Base-by-base conservation (phyloP, 2,797 vertebrate species). In the Amphiprion clarkii region DNA sequence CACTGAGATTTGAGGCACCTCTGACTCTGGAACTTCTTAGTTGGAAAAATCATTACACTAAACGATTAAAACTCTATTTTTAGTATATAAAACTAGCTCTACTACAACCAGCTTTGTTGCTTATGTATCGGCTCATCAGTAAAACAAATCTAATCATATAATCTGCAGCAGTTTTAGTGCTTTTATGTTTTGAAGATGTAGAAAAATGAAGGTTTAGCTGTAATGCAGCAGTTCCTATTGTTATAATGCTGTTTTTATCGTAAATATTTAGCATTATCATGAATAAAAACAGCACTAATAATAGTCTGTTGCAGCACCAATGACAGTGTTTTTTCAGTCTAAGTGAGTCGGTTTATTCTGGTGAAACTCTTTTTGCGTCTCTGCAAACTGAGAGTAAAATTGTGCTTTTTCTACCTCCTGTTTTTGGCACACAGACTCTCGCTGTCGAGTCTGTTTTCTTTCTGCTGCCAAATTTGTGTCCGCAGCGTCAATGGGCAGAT, bases 401-500 rank as follows among this genome's bases (percentile, higher is more conserved):
- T 27, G 12, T 12, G 62, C 29, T 12, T 17, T 53, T 39, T 44
- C 65, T 23, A 3, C 9, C 11, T 57, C 13, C 40, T 42, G 11
- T 61, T 67, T 25, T 27, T 61, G 74, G 39, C 64, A 25, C 9
- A 29, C 55, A 17, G 12, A 21, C 36, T 54, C 52, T 36, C 33
- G 8, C 33, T 42, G 29, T 23, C 17, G 40, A 27, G 54, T 36
- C 25, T 23, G 40, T 54, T 44, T 39, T 58, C 23, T 25, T 6
- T 40, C 33, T 54, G 21, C 58, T 77, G 70, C 62, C 64, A 69
- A 60, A 65, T 69, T 79, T 62, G 36, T 44, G 21, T 71, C 74
- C 51, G 23, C 21, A 12, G 57, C 42, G 27, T 57, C 49, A 58
- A 2, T 36, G 13, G 29, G 27, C 54, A 42, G 44, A 61, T 39